Percentiles rank a stretch among this genome's conserved stretches.
Evolutionary conservation across 1,140 invertebrate genomes (phyloP).

Genomic region (Drosophila serrata): DNA sequence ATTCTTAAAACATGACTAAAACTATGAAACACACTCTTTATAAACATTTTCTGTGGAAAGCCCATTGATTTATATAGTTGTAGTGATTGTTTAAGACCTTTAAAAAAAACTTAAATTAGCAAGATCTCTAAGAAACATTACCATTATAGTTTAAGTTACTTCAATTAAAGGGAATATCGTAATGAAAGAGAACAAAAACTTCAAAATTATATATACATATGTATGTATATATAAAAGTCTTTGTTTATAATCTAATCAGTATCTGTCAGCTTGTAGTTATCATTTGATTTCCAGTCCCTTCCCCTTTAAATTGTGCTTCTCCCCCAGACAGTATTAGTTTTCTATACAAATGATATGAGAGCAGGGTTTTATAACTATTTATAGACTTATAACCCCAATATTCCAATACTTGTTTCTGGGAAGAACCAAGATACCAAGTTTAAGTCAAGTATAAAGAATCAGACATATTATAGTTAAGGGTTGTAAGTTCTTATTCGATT

Average conservation of each 20-base stretch:
- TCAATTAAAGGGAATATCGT: background rate
- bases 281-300: conserved; percentile 4
- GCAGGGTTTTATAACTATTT: background rate
- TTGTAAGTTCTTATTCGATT: background rate
- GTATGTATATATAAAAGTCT: background rate
- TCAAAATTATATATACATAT: background rate
- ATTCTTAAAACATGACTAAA: too few species aligned
- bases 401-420: background rate
- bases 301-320: background rate
- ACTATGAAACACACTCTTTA: too few species aligned
- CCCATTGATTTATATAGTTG: too few species aligned
- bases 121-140: background rate
- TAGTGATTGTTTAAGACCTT: background rate
- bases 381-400: background rate
- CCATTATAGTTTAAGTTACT: background rate
- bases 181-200: background rate
- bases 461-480: background rate
- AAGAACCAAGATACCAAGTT: background rate
- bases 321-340: background rate
- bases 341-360: background rate
- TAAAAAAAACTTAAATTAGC: background rate
- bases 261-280: conserved; percentile 8
- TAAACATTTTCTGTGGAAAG: too few species aligned
- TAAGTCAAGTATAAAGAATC: background rate
- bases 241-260: conserved; percentile 5